Percentiles rank a stretch among this genome's conserved stretches.
Evolutionary conservation across 2,113 vertebrate species (phyloP).

Genomic region (Vireo altiloquus): DNA sequence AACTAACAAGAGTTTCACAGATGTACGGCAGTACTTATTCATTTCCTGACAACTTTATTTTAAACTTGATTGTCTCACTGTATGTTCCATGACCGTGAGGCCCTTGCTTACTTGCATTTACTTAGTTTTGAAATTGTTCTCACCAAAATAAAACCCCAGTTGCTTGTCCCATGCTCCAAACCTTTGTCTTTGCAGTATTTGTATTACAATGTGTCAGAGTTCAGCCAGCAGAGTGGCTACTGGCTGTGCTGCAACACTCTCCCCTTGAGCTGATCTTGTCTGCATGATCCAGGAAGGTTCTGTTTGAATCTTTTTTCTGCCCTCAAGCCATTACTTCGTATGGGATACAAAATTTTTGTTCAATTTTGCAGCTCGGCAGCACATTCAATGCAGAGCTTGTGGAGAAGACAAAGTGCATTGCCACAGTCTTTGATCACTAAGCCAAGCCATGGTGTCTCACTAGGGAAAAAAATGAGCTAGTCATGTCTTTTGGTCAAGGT

Average conservation of each 20-base stretch:
- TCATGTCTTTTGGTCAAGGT: too few relatives aligned
- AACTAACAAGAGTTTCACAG: neutral
- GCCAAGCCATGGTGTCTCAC: neutral
- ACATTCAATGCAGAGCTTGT: rapidly evolving
- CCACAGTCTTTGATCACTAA: neutral
- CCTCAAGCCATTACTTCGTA: neutral
- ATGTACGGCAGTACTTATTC: neutral
- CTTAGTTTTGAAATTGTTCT: neutral
- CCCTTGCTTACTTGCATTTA: neutral
- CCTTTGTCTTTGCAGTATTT: neutral
- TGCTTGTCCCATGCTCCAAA: neutral
- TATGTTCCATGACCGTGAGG: neutral
- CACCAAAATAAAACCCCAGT: neutral
- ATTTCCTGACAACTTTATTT: neutral
- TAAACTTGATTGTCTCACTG: neutral
- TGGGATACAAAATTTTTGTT: neutral
- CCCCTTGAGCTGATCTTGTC: neutral
- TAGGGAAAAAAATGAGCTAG: too few relatives aligned
- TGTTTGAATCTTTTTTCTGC: neutral
- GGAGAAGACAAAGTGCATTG: neutral
- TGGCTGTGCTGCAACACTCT: neutral
- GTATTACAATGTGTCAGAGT: neutral
- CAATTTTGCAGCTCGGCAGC: neutral
- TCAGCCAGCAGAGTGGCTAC: neutral
- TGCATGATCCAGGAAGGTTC: neutral